Evolutionary conservation across 2,888 invertebrate species (phyloP).

Genomic region (Mimas tiliae): DNA sequence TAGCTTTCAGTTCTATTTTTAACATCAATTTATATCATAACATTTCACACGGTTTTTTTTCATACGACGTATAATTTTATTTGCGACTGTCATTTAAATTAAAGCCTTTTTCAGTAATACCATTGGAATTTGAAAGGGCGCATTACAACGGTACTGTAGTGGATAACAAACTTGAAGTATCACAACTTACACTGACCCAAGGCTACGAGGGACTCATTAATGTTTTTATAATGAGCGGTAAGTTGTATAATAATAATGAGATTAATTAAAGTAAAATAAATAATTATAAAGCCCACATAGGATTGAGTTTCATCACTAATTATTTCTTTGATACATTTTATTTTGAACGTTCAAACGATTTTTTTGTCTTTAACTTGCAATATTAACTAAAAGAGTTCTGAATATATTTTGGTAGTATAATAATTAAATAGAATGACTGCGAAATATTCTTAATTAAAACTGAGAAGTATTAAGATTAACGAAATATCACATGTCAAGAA

Average conservation of each 20-base stretch:
- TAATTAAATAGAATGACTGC: no score
- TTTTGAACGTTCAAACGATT: neutral
- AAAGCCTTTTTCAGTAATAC: conserved; percentile 48
- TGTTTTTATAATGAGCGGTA: conserved; percentile 51
- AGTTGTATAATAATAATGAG: conserved; percentile 30
- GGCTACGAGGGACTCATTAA: conserved; percentile 53
- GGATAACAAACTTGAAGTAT: conserved; percentile 49
- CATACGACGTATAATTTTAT: no score
- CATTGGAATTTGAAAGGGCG: conserved; percentile 55
- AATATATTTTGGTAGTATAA: no score
- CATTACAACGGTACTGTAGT: conserved; percentile 59
- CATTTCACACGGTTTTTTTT: no score
- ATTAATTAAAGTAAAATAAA: conserved; percentile 19
- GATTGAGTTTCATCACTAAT: conserved; percentile 19
- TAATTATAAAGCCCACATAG: neutral
- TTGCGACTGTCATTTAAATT: neutral
- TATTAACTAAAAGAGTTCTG: neutral
- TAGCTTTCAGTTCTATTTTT: no score
- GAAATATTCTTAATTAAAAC: no score
- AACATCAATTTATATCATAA: no score
- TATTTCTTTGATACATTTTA: neutral
- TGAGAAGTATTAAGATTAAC: no score
- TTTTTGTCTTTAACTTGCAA: neutral
- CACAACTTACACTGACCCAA: conserved; percentile 52
- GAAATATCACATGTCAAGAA: no score